Base-by-base conservation (phyloP, 2,113 vertebrate genomes). In the Varanus salvator region DNA sequence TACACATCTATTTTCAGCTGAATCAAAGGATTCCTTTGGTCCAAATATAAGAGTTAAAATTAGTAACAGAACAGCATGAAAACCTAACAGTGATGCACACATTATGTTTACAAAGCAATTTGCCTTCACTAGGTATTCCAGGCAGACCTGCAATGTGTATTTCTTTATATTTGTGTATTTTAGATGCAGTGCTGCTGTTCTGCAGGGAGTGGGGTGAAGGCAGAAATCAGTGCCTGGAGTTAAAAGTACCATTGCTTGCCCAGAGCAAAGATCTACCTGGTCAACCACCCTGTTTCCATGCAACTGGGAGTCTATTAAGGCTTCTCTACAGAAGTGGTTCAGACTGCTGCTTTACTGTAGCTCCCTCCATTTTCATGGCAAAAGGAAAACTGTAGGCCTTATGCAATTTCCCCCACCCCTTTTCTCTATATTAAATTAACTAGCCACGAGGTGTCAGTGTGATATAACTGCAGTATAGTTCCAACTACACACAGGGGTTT, bases 11-110 rank as follows among this genome's bases (percentile, higher is more conserved):
- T 66, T 89, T 87, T 3, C 68, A 89, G 78, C 76, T 19, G 29
- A 93, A 85, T 64, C 94, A 81, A 91, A 54, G 94, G 6, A 87
- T 92, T 48, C 21, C 80, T 8, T 89, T 66, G 91, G 92, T 0
- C 81, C 77, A 0, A 66, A 88, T 89, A 81, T 50, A 90, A 86
- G 89, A 48, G 25, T 23, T 77, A 75, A 27, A 29, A 83, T 75
- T 3, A 86, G 89, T 80, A 92, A 66, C 80, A 68, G 82, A 82
- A 68, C 19, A 48, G 66, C 34, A 77, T 60, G 89, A 94, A 87
- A 31, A 72, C 29, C 66, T 80, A 91, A 12, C 88, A 90, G 80
- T 82, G 80, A 91, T 90, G 84, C 83, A 83, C 0, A 0, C 78
- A 71, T 34, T 14, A 90, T 74, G 75, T 66, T 4, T 84, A 91